phyloP scores from a whole-genome alignment of 2,888 invertebrate species.

The Congeria kusceri region DNA sequence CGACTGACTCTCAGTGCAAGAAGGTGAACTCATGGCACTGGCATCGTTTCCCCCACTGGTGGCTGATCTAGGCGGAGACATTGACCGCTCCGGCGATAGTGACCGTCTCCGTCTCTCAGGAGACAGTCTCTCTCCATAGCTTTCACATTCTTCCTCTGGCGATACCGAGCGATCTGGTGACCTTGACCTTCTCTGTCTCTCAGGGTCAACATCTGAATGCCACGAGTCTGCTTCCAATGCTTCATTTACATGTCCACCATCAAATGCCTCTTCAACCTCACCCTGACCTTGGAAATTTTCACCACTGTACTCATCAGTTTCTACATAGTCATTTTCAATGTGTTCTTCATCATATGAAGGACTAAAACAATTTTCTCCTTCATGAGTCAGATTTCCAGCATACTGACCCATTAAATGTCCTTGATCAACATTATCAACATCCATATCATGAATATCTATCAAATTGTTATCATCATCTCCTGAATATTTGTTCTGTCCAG shows the following conservation, averaged over 20 bases:
- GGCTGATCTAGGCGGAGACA: conserved; percentile 15
- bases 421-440: conserved; percentile 19
- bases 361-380: conserved; percentile 29
- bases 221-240: conserved; percentile 48
- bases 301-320: conserved; percentile 4
- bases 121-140: conserved; percentile 5
- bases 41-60: conserved; percentile 10
- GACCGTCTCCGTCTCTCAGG: background rate
- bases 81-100: conserved; percentile 14
- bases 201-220: conserved; percentile 54
- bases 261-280: conserved; percentile 14
- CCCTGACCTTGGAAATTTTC: conserved; percentile 17
- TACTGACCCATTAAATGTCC: conserved; percentile 15
- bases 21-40: background rate
- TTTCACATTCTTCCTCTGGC: conserved; percentile 26
- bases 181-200: conserved; percentile 49
- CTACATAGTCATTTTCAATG: conserved; percentile 29
- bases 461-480: conserved; percentile 45
- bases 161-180: conserved; percentile 62
- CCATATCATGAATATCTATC: conserved; percentile 25
- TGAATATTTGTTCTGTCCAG: conserved; percentile 54
- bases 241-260: conserved; percentile 41
- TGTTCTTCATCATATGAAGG: conserved; percentile 37
- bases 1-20: background rate
- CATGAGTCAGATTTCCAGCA: conserved; percentile 14